A percentile compares a stretch with the other conserved stretches of the same genome.
Evolutionary conservation across 2,113 vertebrate genomes (phyloP).

Genomic region (Macquaria ambigua): DNA sequence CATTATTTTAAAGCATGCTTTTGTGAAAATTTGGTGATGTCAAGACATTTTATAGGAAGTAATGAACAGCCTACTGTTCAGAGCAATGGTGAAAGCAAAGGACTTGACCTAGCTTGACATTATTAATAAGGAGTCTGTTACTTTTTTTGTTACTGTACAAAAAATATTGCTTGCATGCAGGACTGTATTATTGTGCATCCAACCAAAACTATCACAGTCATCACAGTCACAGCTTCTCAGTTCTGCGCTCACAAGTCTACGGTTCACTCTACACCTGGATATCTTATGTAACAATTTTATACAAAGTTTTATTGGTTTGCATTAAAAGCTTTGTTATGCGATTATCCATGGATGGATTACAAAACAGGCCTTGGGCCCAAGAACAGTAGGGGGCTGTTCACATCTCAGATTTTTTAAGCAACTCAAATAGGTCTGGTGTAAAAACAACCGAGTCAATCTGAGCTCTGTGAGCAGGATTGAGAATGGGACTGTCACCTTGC

Average conservation of each 20-base stretch:
- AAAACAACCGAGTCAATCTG: background rate
- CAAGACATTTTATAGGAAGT: background rate
- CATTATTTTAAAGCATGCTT: background rate
- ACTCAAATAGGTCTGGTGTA: background rate
- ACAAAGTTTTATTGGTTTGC: background rate
- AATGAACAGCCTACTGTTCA: background rate
- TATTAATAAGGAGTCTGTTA: background rate
- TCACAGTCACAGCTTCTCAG: background rate
- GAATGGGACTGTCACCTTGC: background rate
- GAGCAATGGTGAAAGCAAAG: background rate
- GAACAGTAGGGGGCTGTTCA: background rate
- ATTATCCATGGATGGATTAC: background rate
- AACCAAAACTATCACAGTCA: background rate
- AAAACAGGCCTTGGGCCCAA: background rate
- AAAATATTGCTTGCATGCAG: background rate
- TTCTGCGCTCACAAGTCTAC: background rate
- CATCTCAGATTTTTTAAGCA: background rate
- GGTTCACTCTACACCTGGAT: background rate
- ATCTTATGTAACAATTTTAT: background rate
- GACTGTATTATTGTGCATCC: background rate
- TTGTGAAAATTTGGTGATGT: background rate
- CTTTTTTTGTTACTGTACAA: background rate
- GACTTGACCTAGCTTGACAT: background rate
- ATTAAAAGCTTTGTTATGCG: background rate
- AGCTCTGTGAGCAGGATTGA: constrained; percentile 3